A percentile compares a stretch with the other conserved stretches of the same genome.
These are phyloP conservation scores for Hypsibius dujardini DNA, from an alignment of 1,140 invertebrate species.

Conservation along the genomic window DNA sequence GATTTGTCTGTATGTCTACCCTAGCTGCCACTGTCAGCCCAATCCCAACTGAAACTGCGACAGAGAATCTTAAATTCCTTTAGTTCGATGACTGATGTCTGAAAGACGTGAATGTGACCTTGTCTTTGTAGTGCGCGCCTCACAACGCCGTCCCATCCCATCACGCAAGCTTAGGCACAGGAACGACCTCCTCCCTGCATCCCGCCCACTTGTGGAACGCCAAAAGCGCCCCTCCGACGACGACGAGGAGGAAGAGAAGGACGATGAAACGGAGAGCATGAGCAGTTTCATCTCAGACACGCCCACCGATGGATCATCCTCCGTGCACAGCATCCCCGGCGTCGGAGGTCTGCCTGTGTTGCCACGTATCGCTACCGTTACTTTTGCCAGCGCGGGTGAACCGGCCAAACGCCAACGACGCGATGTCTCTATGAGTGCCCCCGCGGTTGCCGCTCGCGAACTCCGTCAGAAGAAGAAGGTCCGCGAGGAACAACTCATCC, in stretches of 20 bases:
- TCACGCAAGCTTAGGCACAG: too few species aligned
- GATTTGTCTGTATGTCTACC: too few species aligned
- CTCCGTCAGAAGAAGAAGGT: constrained; percentile 10
- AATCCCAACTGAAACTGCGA: too few species aligned
- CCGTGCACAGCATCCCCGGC: background rate
- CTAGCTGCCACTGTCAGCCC: too few species aligned
- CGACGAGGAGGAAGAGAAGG: background rate
- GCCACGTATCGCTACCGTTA: background rate
- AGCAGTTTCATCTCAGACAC: background rate
- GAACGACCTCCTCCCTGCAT: too few species aligned
- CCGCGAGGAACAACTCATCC: background rate
- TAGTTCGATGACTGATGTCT: too few species aligned
- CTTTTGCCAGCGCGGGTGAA: background rate
- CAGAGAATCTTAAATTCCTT: too few species aligned
- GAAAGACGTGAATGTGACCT: too few species aligned
- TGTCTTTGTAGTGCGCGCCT: too few species aligned
- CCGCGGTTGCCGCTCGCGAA: constrained; percentile 10
- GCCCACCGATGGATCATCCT: background rate
- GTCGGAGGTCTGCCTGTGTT: background rate
- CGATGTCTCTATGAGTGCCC: background rate
- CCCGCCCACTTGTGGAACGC: background rate
- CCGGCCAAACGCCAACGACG: constrained; percentile 3
- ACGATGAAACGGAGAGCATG: background rate
- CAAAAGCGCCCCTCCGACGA: background rate
- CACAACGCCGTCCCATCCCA: too few species aligned